Conservation (phyloP, 1,140 invertebrate genomes). For the Leptopilina boulardi region DNA sequence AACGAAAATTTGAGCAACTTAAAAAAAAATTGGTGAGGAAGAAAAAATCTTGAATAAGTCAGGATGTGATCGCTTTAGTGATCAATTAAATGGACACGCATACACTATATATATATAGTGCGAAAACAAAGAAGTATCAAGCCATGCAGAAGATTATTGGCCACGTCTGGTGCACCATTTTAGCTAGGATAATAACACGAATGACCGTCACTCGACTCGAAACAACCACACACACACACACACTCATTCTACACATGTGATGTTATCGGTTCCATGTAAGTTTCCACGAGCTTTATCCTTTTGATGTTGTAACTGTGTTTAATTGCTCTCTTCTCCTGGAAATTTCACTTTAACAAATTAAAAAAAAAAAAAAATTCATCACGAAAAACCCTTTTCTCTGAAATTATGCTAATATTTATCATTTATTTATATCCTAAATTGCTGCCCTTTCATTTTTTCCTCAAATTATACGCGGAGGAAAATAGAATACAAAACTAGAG, state of each 20-base stretch:
- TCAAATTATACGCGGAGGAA: no score
- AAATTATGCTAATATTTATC: neutral
- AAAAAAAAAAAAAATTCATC: neutral
- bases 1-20: no score
- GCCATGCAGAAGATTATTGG: constrained; percentile 41
- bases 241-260: constrained; percentile 47
- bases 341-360: neutral
- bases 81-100: constrained; percentile 81
- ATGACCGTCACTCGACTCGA: constrained; percentile 30
- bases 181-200: constrained; percentile 29
- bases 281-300: constrained; percentile 36
- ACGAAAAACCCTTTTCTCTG: neutral
- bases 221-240: neutral
- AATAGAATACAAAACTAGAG: no score
- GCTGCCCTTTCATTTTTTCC: no score
- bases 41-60: constrained; percentile 80
- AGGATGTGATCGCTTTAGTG: constrained; percentile 82
- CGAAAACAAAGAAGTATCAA: constrained; percentile 76
- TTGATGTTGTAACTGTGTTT: neutral
- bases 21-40: neutral
- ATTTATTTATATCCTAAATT: no score
- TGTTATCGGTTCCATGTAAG: constrained; percentile 65
- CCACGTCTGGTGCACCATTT: constrained; percentile 25
- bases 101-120: constrained; percentile 81
- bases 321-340: neutral